Evolutionary conservation across 2,113 vertebrate genomes (phyloP), one percentile per base, ranked within the genome.

Genomic region (Phodopus roborovskii): DNA sequence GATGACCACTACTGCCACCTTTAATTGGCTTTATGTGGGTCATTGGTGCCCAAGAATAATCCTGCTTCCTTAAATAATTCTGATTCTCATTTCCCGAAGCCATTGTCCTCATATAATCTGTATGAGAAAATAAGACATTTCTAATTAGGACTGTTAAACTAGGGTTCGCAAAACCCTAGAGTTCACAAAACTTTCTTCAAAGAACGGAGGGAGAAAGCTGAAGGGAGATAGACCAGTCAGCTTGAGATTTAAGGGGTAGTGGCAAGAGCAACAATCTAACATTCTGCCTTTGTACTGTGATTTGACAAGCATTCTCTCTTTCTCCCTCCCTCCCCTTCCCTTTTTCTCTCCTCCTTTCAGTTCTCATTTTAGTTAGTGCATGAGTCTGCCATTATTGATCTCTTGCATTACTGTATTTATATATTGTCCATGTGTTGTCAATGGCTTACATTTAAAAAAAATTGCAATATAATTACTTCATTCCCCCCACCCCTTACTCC

Each of bases 31-130:
- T 91, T 77, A 92, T 91, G 64, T 45, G 83, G 45, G 62, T 92
- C 88, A 86, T 78, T 75, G 22, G 42, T 82, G 42, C 53, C 15
- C 89, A 70, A 81, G 90, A 95, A 95, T 95, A 92, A 90, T 26
- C 10, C 53, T 95, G 22, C 91, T 93, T 95, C 88, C 83, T 97
- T 97, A 96, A 96, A 96, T 97, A 95, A 97, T 96, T 95, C 94
- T 92, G 39, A 88, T 94, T 78, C 77, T 96, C 90, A 97, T 96
- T 97, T 96, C 94, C 92, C 16, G 66, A 90, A 84, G 87, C 87
- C 91, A 96, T 94, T 90, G n/a, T 94, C 60, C 58, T 92, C 26
- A 62, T 88, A 79, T 79, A 48, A 30, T 81, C 78, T 79, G 5
- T 48, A 88, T 42, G 75, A 81, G 68, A 97, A 96, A 95, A 91